Conservation (phyloP, 2,797 vertebrate species). For the Gymnothorax reevesii region DNA sequence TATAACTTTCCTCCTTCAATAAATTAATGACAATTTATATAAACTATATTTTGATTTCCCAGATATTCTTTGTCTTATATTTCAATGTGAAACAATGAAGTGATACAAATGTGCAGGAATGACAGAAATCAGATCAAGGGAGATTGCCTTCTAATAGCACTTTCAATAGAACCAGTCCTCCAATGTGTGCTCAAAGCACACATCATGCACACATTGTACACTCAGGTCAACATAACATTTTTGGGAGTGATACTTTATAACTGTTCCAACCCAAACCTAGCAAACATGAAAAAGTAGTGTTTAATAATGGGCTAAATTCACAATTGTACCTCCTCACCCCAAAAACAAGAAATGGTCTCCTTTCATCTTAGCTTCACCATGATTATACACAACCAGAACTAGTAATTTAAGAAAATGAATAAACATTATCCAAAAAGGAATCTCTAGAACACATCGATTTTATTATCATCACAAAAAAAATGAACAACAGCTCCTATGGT, state of each 20-base stretch:
- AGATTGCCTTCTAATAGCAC: no score
- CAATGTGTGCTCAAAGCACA: neutral
- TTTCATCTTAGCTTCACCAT: neutral
- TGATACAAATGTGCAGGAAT: no score
- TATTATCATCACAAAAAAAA: conserved; percentile 11
- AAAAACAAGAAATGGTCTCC: neutral
- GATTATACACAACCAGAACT: neutral
- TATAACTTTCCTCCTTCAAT: no score
- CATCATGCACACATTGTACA: neutral
- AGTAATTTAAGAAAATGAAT: neutral
- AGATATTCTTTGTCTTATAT: no score
- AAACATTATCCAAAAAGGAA: neutral
- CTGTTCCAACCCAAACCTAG: neutral
- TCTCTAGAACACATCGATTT: neutral
- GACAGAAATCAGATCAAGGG: no score
- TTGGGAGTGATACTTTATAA: neutral
- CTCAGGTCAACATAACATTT: neutral
- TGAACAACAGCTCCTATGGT: conserved; percentile 6
- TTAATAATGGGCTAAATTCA: neutral
- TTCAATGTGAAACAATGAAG: no score
- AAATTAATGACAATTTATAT: no score
- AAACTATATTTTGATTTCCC: no score
- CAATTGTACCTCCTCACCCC: neutral
- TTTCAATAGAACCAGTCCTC: no score
- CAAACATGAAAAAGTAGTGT: neutral